Evolutionary conservation across 2,888 invertebrate genomes (phyloP).

Genomic region (Andrena marginata): DNA sequence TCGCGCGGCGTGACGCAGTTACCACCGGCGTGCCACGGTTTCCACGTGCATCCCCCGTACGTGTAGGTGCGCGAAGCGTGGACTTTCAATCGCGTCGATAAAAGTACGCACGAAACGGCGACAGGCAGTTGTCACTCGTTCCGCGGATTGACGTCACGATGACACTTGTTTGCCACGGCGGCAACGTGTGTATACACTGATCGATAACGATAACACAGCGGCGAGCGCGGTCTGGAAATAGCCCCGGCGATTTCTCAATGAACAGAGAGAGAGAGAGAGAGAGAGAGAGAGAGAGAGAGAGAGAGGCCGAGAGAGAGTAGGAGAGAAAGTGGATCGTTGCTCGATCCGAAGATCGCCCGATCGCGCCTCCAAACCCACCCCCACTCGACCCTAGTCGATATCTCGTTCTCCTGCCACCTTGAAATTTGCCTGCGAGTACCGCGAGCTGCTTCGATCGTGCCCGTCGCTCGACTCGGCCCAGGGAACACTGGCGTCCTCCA

Average conservation of each 20-base stretch:
- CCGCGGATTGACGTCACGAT: slow-evolving; percentile 70
- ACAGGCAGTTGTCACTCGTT: slow-evolving; percentile 46
- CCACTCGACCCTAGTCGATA: neutral
- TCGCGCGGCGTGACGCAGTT: slow-evolving; percentile 33
- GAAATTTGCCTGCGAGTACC: too few species aligned
- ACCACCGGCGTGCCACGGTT: slow-evolving; percentile 12
- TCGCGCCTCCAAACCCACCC: neutral
- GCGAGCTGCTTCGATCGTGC: neutral
- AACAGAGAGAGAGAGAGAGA: slow-evolving; percentile 9
- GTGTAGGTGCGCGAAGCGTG: neutral
- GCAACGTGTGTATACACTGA: slow-evolving; percentile 43
- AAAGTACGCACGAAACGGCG: slow-evolving; percentile 40
- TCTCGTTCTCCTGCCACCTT: neutral
- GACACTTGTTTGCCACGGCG: slow-evolving; percentile 68
- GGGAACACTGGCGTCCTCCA: neutral
- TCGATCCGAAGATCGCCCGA: neutral
- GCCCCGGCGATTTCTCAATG: slow-evolving; percentile 39
- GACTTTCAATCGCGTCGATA: slow-evolving; percentile 49
- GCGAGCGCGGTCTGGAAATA: slow-evolving; percentile 37
- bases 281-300: slow-evolving; percentile 16
- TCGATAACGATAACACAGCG: slow-evolving; percentile 63
- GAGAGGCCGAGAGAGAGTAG: neutral
- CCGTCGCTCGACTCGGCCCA: slow-evolving; percentile 32
- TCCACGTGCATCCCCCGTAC: neutral
- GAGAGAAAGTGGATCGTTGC: neutral